Base-by-base conservation (phyloP, 2,113 vertebrate species). In the Himantopus leucocephalus region DNA sequence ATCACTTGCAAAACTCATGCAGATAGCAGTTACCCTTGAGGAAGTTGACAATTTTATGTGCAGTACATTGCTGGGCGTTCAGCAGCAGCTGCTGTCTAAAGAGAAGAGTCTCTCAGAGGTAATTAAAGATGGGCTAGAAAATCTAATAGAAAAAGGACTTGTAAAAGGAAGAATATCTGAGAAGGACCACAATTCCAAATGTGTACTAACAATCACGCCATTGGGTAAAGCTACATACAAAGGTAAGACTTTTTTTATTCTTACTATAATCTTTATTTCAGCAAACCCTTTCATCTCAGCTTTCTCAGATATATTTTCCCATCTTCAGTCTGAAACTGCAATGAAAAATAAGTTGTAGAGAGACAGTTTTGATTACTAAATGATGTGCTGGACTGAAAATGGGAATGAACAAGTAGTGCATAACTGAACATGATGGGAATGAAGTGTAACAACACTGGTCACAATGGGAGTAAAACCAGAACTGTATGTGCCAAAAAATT, bases 151-250 rank as follows among this genome's bases (percentile, higher is more conserved):
- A 80, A 99, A 99, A 85, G 97, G 97, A 14, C 99, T 99, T 12
- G 63, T 99, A 17, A 96, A 94, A 70, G 91, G 92, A 43, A 94
- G 72, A 20, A 5, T 74, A 29, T 34, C 16, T 12, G 73, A 92
- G 39, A 67, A 91, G 14, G 90, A 93, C 39, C 73, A 96, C 24
- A 83, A 75, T 21, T 92, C 93, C 30, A 75, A 88, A 14, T 63
- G 30, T 71, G 63, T 19, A 2, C 98, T 99, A 52, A 94, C 92
- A 43, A 95, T 99, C 93, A 99, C 99, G 82, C 98, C 91, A 8
- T 95, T 99, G 95, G 99, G 99, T 19, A 98, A 90, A 92, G 99
- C 99, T 43, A 98, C 99, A 3, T 99, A 97, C 74, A 99, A 99
- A 98, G 99, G 99, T 99, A 94, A 96, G 93, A 10, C 21, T 60